These are phyloP conservation scores for Eudemis profundana DNA, from an alignment of 2,888 invertebrate genomes.

Conservation along the genomic window DNA sequence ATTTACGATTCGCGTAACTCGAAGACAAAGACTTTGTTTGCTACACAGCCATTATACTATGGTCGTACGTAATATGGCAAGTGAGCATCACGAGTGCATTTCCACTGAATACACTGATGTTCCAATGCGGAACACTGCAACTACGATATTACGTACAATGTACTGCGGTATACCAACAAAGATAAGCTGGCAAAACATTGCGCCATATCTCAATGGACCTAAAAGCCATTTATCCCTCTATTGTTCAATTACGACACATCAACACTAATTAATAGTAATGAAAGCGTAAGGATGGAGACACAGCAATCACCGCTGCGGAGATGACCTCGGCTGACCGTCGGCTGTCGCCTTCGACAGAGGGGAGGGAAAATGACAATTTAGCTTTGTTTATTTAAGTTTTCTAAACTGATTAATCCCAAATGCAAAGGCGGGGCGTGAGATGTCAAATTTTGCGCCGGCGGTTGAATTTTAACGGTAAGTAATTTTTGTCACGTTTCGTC, in stretches of 20 bases:
- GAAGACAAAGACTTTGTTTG: constrained; percentile 73
- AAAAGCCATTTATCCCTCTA: constrained; percentile 25
- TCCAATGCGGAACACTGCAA: constrained; percentile 40
- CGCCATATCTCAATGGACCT: constrained; percentile 17
- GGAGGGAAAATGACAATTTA: too few relatives aligned
- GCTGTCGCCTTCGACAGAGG: too few relatives aligned
- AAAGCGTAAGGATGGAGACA: constrained; percentile 47
- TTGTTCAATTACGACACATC: constrained; percentile 41
- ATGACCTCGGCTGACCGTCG: constrained; percentile 10
- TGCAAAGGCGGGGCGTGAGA: too few relatives aligned
- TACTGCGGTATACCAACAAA: constrained; percentile 23
- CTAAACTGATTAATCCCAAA: too few relatives aligned
- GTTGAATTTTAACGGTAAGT: too few relatives aligned
- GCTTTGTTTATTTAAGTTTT: too few relatives aligned
- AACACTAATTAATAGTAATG: constrained; percentile 47
- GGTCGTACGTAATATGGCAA: too few relatives aligned
- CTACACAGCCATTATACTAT: constrained; percentile 27
- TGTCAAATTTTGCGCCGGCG: too few relatives aligned
- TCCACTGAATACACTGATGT: constrained; percentile 18
- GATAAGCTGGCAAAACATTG: constrained; percentile 35
- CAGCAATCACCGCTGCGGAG: constrained; percentile 43
- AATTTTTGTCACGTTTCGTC: too few relatives aligned
- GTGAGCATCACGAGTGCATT: too few relatives aligned
- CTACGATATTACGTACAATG: constrained; percentile 5
- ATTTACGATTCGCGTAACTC: constrained; percentile 36